phyloP scores from a whole-genome alignment of 1,140 invertebrate species.

The Halotydeus destructor region DNA sequence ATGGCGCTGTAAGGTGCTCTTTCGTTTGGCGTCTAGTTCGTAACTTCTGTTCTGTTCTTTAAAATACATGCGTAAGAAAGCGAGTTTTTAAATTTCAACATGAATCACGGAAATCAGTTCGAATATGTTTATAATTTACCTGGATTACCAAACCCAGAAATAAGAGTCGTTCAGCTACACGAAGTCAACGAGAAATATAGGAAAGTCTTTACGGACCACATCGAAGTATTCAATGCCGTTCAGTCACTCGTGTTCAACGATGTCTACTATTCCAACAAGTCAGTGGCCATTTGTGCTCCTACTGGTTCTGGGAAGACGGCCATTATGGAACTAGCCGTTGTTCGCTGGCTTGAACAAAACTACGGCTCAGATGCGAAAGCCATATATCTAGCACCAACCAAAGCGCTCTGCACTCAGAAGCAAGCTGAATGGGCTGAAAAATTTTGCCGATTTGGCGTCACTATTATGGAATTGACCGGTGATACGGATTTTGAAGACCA shows the following conservation, averaged over 20 bases:
- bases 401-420: conserved; percentile 49
- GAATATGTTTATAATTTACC: too few relatives aligned
- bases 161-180: too few relatives aligned
- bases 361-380: conserved; percentile 29
- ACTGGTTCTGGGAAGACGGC: conserved; percentile 42
- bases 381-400: conserved; percentile 43
- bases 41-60: too few relatives aligned
- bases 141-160: too few relatives aligned
- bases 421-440: conserved; percentile 46
- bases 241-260: not conserved
- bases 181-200: conserved; percentile 1
- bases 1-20: too few relatives aligned
- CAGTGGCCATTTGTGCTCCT: not conserved
- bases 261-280: not conserved
- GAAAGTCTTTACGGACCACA: not conserved
- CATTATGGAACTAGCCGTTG: conserved; percentile 54
- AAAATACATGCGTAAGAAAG: too few relatives aligned
- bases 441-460: conserved; percentile 37
- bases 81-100: too few relatives aligned
- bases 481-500: conserved; percentile 43
- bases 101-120: too few relatives aligned
- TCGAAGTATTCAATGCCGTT: not conserved
- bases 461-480: conserved; percentile 47
- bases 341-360: conserved; percentile 32
- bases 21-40: too few relatives aligned